Evolutionary conservation across 2,797 vertebrate species (phyloP).

Genomic region (Hoplostethus mediterraneus): DNA sequence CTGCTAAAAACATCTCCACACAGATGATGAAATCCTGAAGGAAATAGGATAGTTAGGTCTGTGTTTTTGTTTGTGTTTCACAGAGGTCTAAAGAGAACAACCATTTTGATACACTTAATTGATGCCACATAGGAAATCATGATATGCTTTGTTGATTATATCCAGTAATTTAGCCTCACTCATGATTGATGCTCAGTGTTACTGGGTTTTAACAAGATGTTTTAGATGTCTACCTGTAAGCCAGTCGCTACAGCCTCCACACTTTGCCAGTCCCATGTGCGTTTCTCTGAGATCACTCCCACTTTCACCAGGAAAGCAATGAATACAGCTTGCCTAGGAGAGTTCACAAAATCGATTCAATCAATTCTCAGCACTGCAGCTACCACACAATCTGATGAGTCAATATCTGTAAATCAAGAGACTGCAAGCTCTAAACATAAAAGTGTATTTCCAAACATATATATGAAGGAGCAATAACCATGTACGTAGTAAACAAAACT

Average conservation of each 20-base stretch:
- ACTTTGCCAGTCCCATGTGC: slow-evolving; percentile 95
- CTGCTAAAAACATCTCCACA: slow-evolving; percentile 98
- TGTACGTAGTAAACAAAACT: neutral
- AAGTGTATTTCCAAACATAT: neutral
- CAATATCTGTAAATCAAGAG: neutral
- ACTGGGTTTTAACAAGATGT: neutral
- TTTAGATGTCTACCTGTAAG: slow-evolving; percentile 86
- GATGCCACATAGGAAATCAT: neutral
- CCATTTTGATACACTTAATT: neutral
- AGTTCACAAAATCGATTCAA: slow-evolving; percentile 13
- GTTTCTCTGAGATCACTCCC: slow-evolving; percentile 93
- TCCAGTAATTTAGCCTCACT: neutral
- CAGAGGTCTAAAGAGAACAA: neutral
- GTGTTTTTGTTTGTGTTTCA: neutral
- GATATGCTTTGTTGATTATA: neutral
- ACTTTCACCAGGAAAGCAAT: slow-evolving; percentile 97
- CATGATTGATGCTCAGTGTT: too few species aligned
- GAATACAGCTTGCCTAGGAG: slow-evolving; percentile 93
- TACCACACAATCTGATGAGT: neutral
- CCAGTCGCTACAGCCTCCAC: slow-evolving; percentile 98
- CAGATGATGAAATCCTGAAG: slow-evolving; percentile 97
- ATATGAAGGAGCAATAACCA: neutral
- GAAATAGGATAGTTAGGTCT: slow-evolving; percentile 9
- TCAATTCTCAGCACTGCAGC: neutral
- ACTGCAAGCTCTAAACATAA: neutral